Conservation (phyloP, 2,888 invertebrate genomes). For the Cristatella mucedo region DNA sequence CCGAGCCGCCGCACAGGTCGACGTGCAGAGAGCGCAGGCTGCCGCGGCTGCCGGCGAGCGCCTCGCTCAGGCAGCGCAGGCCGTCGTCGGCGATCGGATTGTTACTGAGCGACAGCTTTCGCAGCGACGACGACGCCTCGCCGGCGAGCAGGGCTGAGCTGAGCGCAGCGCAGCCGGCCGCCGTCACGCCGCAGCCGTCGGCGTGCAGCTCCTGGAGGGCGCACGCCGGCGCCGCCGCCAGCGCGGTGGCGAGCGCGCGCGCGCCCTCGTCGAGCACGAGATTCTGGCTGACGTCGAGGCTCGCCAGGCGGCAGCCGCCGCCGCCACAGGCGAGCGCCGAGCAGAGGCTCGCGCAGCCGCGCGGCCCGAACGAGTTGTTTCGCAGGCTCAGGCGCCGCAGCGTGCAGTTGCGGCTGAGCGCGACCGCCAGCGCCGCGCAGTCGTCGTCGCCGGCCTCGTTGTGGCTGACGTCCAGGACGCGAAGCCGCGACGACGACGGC, state of each 20-base stretch:
- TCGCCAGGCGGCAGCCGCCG: too few relatives aligned
- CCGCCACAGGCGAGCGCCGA: too few relatives aligned
- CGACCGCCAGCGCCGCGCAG: neutral
- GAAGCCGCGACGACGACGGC: too few relatives aligned
- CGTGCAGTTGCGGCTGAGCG: neutral
- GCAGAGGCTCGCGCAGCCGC: neutral
- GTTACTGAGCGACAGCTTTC: slow-evolving; percentile 4
- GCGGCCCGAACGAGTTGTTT: neutral
- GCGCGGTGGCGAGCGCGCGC: neutral
- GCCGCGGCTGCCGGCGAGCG: too few relatives aligned
- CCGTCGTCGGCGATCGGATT: slow-evolving; percentile 3
- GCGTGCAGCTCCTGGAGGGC: slow-evolving; percentile 3
- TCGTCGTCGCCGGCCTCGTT: slow-evolving; percentile 3
- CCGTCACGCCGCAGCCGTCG: neutral
- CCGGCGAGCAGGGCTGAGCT: neutral
- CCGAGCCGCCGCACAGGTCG: too few relatives aligned
- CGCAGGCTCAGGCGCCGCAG: neutral
- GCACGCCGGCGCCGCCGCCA: neutral
- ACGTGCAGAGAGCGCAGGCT: too few relatives aligned
- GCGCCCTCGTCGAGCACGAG: neutral
- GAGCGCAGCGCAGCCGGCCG: neutral
- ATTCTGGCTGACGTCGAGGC: slow-evolving; percentile 1
- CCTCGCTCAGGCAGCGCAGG: too few relatives aligned
- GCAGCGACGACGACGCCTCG: neutral
- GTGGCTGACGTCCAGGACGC: slow-evolving; percentile 7